Conservation (phyloP, 2,888 invertebrate genomes). For the Hydroisotoma schaefferi region DNA sequence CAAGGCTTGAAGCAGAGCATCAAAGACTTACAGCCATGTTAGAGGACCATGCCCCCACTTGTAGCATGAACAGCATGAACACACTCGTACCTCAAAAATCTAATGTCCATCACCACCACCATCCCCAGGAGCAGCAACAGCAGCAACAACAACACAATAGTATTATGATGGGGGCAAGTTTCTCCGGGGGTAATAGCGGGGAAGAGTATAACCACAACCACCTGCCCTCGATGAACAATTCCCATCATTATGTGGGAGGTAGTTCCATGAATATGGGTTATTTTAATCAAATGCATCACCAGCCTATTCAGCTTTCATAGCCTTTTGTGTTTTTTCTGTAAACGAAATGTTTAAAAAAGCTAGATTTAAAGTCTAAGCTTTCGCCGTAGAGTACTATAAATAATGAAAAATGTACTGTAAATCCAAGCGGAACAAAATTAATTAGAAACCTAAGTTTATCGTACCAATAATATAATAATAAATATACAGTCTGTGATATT, state of each 20-base stretch:
- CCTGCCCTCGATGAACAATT: neutral
- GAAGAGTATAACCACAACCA: slow-evolving; percentile 5
- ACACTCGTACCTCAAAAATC: neutral
- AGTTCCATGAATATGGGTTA: slow-evolving; percentile 10
- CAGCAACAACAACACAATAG: neutral
- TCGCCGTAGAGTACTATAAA: too few relatives aligned
- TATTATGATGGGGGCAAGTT: neutral
- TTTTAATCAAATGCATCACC: slow-evolving; percentile 6
- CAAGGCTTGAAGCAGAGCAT: slow-evolving; percentile 74
- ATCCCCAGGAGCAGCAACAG: too few relatives aligned
- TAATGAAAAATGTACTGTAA: too few relatives aligned
- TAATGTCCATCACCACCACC: neutral
- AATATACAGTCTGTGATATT: too few relatives aligned
- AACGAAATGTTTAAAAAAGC: neutral
- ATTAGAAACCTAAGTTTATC: too few relatives aligned
- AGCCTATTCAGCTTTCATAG: slow-evolving; percentile 12
- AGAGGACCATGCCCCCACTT: slow-evolving; percentile 68
- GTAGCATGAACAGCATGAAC: slow-evolving; percentile 51
- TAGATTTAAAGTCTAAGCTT: too few relatives aligned
- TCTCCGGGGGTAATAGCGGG: neutral
- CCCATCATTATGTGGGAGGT: neutral
- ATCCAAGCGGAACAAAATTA: too few relatives aligned
- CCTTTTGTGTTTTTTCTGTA: neutral
- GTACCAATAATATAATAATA: too few relatives aligned
- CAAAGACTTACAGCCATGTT: slow-evolving; percentile 75